A percentile compares a stretch with the other conserved stretches of the same genome.
Conservation (phyloP, 2,888 invertebrate genomes). For the Trachelus iudaicus region DNA sequence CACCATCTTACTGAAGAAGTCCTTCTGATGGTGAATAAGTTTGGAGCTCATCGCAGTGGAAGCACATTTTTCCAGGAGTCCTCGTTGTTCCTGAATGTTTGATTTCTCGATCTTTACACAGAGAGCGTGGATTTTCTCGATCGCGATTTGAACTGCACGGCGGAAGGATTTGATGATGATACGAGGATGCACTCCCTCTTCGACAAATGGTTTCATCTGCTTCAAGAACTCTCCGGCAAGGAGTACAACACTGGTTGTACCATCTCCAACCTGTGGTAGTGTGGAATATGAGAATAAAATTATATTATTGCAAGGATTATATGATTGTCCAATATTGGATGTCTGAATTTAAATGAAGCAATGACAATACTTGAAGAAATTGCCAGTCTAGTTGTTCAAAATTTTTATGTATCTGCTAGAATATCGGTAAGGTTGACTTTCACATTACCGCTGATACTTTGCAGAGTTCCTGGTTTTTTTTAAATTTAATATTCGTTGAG, state of each 20-base stretch:
- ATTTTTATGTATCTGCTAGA: neutral
- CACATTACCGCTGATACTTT: neutral
- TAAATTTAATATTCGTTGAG: neutral
- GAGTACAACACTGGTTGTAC: conserved; percentile 97
- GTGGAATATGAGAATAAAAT: neutral
- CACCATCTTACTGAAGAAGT: conserved; percentile 96
- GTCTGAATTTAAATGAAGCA: conserved; percentile 53
- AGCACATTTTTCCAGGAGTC: conserved; percentile 87
- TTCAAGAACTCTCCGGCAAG: conserved; percentile 96
- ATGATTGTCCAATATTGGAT: conserved; percentile 14
- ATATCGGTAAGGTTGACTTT: conserved; percentile 11
- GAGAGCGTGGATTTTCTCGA: conserved; percentile 84
- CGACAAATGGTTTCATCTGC: conserved; percentile 93
- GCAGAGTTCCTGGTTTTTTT: neutral
- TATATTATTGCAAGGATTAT: neutral
- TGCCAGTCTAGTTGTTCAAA: conserved; percentile 50
- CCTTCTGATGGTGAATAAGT: conserved; percentile 94
- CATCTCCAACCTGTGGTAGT: conserved; percentile 88
- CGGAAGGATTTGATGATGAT: conserved; percentile 91
- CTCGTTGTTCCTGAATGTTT: conserved; percentile 72
- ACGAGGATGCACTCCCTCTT: conserved; percentile 96
- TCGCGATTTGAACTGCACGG: conserved; percentile 82
- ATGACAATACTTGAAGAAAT: conserved; percentile 38
- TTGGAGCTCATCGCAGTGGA: conserved; percentile 97
- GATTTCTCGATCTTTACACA: conserved; percentile 82